Conservation (phyloP, 1,140 invertebrate genomes). For the Phymorhynchus buccinoides region DNA sequence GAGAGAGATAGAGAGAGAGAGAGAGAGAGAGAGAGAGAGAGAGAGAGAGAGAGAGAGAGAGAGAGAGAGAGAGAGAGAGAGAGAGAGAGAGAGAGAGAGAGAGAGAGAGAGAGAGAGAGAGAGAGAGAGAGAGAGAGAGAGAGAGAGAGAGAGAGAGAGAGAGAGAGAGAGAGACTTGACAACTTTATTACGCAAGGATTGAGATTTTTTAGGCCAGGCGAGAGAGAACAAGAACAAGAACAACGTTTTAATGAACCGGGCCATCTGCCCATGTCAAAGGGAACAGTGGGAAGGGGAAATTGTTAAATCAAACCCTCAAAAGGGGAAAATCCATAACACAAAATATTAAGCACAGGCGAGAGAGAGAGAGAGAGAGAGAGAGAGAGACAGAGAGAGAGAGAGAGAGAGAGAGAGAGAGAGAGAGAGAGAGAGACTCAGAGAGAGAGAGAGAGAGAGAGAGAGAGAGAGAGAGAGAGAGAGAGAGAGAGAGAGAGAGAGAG, state of each 20-base stretch:
- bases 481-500: not conserved
- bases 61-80: not conserved
- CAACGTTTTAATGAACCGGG: no score
- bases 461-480: not conserved
- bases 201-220: no score
- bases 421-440: not conserved
- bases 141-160: not conserved
- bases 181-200: no score
- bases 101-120: not conserved
- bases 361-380: no score
- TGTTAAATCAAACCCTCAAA: no score
- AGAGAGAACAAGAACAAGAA: no score
- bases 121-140: not conserved
- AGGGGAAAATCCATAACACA: no score
- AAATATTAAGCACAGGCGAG: no score
- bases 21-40: not conserved
- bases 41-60: not conserved
- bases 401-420: not conserved
- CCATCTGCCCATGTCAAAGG: no score
- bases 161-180: not conserved
- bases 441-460: constrained; percentile 11
- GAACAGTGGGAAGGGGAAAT: no score
- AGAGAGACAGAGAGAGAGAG: no score
- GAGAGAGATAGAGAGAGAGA: not conserved
- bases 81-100: not conserved